Evolutionary conservation across 2,888 invertebrate species (phyloP).

Genomic region (Hydrotaea cyrtoneurina): DNA sequence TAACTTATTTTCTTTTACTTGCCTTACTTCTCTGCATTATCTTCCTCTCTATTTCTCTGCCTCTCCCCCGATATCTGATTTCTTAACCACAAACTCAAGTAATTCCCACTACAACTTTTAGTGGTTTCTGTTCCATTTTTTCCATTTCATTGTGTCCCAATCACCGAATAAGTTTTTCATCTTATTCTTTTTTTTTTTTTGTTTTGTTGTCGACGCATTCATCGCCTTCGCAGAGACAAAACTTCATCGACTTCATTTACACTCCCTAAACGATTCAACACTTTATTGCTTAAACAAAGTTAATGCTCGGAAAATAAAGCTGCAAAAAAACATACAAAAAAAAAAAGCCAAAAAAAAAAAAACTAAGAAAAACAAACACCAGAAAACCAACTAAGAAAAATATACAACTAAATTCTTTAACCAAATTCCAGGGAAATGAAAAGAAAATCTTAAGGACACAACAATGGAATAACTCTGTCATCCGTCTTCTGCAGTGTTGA

Average conservation of each 20-base stretch:
- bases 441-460: slow-evolving; percentile 11
- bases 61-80: not conserved
- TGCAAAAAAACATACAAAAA: slow-evolving; percentile 1
- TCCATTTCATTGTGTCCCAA: slow-evolving; percentile 18
- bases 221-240: slow-evolving; percentile 9
- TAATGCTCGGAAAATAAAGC: slow-evolving; percentile 47
- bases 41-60: not conserved
- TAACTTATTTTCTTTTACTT: not conserved
- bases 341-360: slow-evolving; percentile 28
- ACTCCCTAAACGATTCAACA: slow-evolving; percentile 65
- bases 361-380: slow-evolving; percentile 13
- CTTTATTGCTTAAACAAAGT: slow-evolving; percentile 61
- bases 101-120: slow-evolving; percentile 15
- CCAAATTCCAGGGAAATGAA: slow-evolving; percentile 50
- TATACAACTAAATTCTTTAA: slow-evolving; percentile 49
- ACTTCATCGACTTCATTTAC: slow-evolving; percentile 64
- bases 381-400: slow-evolving; percentile 20
- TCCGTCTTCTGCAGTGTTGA: slow-evolving; percentile 46
- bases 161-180: slow-evolving; percentile 6
- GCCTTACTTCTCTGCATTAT: not conserved
- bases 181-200: not conserved
- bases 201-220: not conserved
- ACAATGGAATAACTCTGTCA: slow-evolving; percentile 31
- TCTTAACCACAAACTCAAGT: not conserved
- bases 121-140: not conserved